phyloP scores from a whole-genome alignment of 2,113 vertebrate genomes.

The Collichthys lucidus region DNA sequence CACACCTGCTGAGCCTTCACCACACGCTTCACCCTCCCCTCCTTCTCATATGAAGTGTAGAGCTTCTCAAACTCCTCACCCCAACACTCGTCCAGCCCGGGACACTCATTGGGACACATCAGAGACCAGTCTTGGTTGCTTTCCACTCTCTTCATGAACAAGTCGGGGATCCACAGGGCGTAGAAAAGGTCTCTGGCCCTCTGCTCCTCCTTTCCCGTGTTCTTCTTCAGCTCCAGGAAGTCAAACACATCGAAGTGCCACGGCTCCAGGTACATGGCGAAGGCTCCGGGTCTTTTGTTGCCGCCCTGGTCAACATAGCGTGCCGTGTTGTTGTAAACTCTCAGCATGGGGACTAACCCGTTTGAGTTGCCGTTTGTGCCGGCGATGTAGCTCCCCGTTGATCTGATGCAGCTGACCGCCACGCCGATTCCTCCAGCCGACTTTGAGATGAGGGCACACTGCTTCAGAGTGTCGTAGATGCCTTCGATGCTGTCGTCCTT shows the following conservation, averaged over 20 bases:
- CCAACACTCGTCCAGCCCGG: constrained; percentile 96
- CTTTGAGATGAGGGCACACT: constrained; percentile 97
- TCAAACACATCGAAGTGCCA: constrained; percentile 98
- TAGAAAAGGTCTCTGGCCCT: constrained; percentile 97
- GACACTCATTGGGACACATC: constrained; percentile 96
- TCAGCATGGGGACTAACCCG: constrained; percentile 96
- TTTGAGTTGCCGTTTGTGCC: constrained; percentile 98
- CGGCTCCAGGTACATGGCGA: constrained; percentile 98
- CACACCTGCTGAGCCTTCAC: constrained; percentile 97
- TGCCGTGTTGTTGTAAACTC: constrained; percentile 98
- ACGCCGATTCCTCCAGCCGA: constrained; percentile 97
- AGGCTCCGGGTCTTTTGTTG: constrained; percentile 97
- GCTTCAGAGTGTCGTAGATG: constrained; percentile 97
- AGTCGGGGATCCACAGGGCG: constrained; percentile 96
- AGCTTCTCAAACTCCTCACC: constrained; percentile 97
- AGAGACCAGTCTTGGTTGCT: constrained; percentile 96
- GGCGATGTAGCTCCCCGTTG: constrained; percentile 97
- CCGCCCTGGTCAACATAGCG: constrained; percentile 98
- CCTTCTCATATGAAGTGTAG: constrained; percentile 92
- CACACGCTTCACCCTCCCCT: constrained; percentile 89
- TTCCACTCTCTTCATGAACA: constrained; percentile 98
- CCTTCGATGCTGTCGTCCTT: constrained; percentile 99
- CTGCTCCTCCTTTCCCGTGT: constrained; percentile 98
- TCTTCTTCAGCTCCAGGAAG: constrained; percentile 98
- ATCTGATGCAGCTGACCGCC: constrained; percentile 95